A percentile compares a stretch with the other conserved stretches of the same genome.
Evolutionary conservation across 1,140 invertebrate genomes (phyloP).

Genomic region (Mesaphorura yosii): DNA sequence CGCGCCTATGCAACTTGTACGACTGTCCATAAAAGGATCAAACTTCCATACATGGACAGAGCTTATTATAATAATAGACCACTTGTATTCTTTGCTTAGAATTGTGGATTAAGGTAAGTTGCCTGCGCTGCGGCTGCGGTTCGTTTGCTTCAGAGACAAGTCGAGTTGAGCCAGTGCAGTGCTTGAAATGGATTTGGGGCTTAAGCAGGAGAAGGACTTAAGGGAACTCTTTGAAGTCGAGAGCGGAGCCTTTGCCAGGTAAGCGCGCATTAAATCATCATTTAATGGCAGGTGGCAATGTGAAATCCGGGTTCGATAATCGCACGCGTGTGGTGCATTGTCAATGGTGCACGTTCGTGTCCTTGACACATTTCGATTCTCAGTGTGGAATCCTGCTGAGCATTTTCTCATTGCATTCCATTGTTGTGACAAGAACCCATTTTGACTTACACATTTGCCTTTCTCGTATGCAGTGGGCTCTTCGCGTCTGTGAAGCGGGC

Average conservation of each 20-base stretch:
- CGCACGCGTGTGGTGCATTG: background rate
- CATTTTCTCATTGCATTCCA: background rate
- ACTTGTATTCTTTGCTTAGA: too few relatives aligned
- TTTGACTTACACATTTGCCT: too few relatives aligned
- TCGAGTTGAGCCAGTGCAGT: too few relatives aligned
- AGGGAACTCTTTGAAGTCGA: constrained; percentile 6
- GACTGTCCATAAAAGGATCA: too few relatives aligned
- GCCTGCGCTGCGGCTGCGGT: too few relatives aligned
- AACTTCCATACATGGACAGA: too few relatives aligned
- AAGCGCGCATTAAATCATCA: background rate
- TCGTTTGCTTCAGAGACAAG: too few relatives aligned
- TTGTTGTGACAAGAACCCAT: too few relatives aligned
- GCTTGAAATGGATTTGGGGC: background rate
- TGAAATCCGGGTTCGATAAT: background rate
- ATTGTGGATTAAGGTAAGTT: too few relatives aligned
- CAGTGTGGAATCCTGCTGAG: background rate
- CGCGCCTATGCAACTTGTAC: too few relatives aligned
- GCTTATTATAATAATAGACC: too few relatives aligned
- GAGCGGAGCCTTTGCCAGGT: constrained; percentile 8
- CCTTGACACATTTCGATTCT: background rate
- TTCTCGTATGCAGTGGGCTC: constrained; percentile 49
- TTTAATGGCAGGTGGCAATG: background rate
- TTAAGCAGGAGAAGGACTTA: background rate
- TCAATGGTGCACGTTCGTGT: background rate
- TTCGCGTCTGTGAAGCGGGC: constrained; percentile 64